These are phyloP conservation scores for Imbricaverruca yamaguchii DNA, from an alignment of 2,888 invertebrate genomes.

Conservation along the genomic window DNA sequence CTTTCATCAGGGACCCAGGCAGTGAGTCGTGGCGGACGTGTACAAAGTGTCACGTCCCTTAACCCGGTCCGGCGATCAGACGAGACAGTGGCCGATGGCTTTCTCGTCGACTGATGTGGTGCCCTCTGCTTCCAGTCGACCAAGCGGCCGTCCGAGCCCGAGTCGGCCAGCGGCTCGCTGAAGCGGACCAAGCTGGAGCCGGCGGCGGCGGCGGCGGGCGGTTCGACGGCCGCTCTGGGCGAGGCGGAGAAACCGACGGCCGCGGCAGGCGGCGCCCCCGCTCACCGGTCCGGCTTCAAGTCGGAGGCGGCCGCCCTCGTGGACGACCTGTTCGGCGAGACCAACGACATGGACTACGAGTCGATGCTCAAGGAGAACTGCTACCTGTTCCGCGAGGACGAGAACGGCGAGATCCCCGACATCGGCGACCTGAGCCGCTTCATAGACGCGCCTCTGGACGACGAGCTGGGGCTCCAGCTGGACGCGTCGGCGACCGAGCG, in stretches of 20 bases:
- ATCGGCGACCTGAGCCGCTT: conserved; percentile 19
- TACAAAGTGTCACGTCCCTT: too few relatives aligned
- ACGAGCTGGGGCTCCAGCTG: not conserved
- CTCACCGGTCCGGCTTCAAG: not conserved
- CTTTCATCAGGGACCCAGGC: too few relatives aligned
- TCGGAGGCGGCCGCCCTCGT: not conserved
- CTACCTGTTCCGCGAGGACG: not conserved
- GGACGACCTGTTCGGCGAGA: conserved; percentile 22
- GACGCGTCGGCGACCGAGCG: not conserved
- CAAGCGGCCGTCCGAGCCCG: not conserved
- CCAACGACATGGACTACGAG: conserved; percentile 20
- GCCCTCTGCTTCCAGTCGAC: not conserved
- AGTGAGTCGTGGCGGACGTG: too few relatives aligned
- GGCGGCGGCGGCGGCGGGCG: not conserved
- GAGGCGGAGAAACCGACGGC: not conserved
- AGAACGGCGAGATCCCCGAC: conserved; percentile 7
- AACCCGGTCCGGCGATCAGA: too few relatives aligned
- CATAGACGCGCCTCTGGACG: not conserved
- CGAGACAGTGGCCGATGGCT: too few relatives aligned
- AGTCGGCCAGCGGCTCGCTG: not conserved
- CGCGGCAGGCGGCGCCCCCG: not conserved
- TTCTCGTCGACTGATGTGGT: too few relatives aligned
- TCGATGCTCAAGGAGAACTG: conserved; percentile 5
- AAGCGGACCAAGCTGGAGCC: conserved; percentile 9
- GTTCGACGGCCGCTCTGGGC: not conserved